Conservation (phyloP, 2,113 vertebrate species). For the Caranx ignobilis region DNA sequence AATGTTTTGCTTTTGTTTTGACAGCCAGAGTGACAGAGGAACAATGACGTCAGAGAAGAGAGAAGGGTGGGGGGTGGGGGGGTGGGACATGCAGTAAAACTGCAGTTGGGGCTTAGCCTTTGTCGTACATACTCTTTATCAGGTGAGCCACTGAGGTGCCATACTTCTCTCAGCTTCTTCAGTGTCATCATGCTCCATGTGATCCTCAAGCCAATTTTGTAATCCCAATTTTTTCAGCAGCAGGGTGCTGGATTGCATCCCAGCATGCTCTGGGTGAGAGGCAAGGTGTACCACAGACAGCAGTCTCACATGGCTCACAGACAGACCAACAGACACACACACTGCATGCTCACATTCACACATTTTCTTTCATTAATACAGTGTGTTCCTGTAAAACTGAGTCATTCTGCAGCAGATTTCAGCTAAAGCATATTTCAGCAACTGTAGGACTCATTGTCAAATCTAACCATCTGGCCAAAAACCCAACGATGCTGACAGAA, state of each 20-base stretch:
- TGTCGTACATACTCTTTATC: too few relatives aligned
- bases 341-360: background rate
- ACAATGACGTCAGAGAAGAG: too few relatives aligned
- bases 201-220: background rate
- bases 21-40: too few relatives aligned
- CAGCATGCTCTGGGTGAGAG: background rate
- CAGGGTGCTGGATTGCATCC: background rate
- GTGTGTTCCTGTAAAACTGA: conserved; percentile 15
- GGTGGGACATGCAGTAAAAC: too few relatives aligned
- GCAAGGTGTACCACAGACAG: background rate
- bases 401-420: background rate
- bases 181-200: background rate
- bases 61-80: too few relatives aligned
- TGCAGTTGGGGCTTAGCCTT: too few relatives aligned
- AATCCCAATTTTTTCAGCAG: background rate
- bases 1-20: too few relatives aligned
- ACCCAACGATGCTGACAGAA: background rate
- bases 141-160: too few relatives aligned
- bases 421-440: background rate
- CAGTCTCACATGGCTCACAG: background rate
- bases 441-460: background rate
- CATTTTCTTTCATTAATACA: background rate
- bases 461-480: background rate
- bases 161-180: too few relatives aligned
- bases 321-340: background rate